A percentile compares a stretch with the other conserved stretches of the same genome.
These are phyloP conservation scores for Notodonta dromedarius DNA, from an alignment of 2,888 invertebrate genomes.

Conservation along the genomic window DNA sequence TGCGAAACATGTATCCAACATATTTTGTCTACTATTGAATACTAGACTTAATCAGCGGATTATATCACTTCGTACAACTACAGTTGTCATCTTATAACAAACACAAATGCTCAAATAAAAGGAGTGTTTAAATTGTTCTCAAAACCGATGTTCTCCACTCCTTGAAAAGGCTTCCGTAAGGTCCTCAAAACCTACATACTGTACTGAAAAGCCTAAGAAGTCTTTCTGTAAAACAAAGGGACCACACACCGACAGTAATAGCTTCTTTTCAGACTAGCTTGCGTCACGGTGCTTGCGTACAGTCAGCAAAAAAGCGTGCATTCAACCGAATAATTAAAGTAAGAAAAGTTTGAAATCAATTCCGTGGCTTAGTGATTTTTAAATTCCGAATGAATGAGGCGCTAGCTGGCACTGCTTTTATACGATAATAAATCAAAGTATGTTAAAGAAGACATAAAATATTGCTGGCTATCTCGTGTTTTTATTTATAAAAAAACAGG, in stretches of 20 bases:
- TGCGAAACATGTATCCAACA: no score
- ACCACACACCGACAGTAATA: conserved; percentile 42
- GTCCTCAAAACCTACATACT: conserved; percentile 24
- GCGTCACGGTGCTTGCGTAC: conserved; percentile 15
- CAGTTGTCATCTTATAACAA: no score
- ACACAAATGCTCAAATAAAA: no score
- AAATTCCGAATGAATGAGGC: background rate
- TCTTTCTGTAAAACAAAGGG: conserved; percentile 40
- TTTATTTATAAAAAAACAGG: no score
- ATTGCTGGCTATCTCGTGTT: no score
- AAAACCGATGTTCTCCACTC: background rate
- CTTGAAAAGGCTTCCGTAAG: conserved; percentile 9
- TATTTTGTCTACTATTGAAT: no score
- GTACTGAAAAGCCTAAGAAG: conserved; percentile 36
- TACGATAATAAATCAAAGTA: no score
- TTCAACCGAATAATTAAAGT: conserved; percentile 31
- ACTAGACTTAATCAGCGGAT: no score
- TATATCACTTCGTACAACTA: no score
- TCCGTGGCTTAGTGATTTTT: conserved; percentile 17
- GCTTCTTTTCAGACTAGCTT: conserved; percentile 42
- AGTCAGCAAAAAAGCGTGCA: conserved; percentile 39
- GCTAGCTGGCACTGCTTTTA: no score
- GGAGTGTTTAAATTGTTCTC: no score
- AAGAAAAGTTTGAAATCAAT: conserved; percentile 27
- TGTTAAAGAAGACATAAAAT: no score